Base-by-base conservation (phyloP, 2,113 vertebrate species). In the Gobio gobio region DNA sequence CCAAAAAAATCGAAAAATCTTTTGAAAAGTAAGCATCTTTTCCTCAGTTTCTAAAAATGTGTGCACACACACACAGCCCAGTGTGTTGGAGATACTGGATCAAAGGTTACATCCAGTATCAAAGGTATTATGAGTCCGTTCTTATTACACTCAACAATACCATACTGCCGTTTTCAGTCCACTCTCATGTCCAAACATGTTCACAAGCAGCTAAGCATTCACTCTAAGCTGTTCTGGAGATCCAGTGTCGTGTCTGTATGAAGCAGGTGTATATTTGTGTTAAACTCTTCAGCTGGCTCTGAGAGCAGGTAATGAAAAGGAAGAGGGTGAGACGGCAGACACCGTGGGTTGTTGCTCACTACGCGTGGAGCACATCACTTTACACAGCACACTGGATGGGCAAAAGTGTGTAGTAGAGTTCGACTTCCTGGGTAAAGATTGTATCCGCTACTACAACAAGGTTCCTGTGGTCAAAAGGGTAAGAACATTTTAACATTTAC, bases 351-450 rank as follows among this genome's bases (percentile, higher is more conserved):
- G 95, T 90, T 96, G 95, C 89, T 95, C 94, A 0, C 90, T 96
- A 76, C 92, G 95, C 0, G 90, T 94, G 5, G 94, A 96, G 91
- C 95, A 94, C 91, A 93, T 95, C 90, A 91, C 91, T 56, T 92
- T 95, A 47, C 94, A 94, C 0, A 61, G 90, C n/a, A 68, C 91
- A 51, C 94, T 95, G 85, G 91, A 93, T 0, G 93, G 90, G 33
- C 91, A 89, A 10, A 84, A 92, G 0, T 80, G 36, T 20, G 85
- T 94, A 26, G 91, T 95, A 85, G 93, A 95, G 72, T 95, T 96
- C 13, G 89, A 95, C 93, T 96, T 96, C 92, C 95, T 94, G 91
- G 95, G 93, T 91, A 96, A 97, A 94, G 94, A 95, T 85, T 94
- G 90, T 45, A 93, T 94, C 87, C 93, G 95, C 83, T 94, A 94